phyloP scores from a whole-genome alignment of 1,140 invertebrate genomes.

The Drosophila carrolli region DNA sequence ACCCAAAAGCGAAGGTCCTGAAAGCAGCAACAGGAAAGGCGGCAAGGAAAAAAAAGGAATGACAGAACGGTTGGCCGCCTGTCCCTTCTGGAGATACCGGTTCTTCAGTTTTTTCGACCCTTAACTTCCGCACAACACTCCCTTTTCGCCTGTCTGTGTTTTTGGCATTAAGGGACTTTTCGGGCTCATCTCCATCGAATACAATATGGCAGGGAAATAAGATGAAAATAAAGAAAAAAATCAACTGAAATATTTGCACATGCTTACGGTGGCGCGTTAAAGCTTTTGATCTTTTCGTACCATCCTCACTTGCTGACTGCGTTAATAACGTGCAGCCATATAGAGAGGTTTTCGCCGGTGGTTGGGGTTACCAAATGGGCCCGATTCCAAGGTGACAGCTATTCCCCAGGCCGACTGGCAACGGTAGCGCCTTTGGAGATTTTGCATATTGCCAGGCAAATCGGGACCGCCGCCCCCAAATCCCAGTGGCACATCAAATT shows the following conservation, averaged over 20 bases:
- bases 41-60: slow-evolving; percentile 27
- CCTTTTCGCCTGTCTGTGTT: slow-evolving; percentile 25
- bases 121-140: slow-evolving; percentile 10
- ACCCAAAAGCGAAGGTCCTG: slow-evolving; percentile 51
- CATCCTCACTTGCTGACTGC: slow-evolving; percentile 60
- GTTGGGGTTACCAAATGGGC: slow-evolving; percentile 5
- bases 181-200: slow-evolving; percentile 51
- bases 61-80: slow-evolving; percentile 60
- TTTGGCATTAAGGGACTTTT: slow-evolving; percentile 69
- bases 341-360: slow-evolving; percentile 2
- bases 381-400: slow-evolving; percentile 69
- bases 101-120: slow-evolving; percentile 14
- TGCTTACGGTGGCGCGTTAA: slow-evolving; percentile 63
- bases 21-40: slow-evolving; percentile 36
- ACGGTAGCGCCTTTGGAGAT: slow-evolving; percentile 32
- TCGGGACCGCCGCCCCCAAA: slow-evolving; percentile 27
- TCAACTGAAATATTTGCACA: slow-evolving; percentile 80
- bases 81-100: slow-evolving; percentile 52
- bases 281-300: slow-evolving; percentile 77
- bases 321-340: slow-evolving; percentile 68
- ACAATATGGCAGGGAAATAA: slow-evolving; percentile 52
- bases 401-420: slow-evolving; percentile 46
- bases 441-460: slow-evolving; percentile 65
- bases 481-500: slow-evolving; percentile 44
- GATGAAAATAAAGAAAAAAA: slow-evolving; percentile 61